These are phyloP conservation scores for Acanthosepion lycidas DNA, from an alignment of 2,888 invertebrate genomes.

Conservation along the genomic window DNA sequence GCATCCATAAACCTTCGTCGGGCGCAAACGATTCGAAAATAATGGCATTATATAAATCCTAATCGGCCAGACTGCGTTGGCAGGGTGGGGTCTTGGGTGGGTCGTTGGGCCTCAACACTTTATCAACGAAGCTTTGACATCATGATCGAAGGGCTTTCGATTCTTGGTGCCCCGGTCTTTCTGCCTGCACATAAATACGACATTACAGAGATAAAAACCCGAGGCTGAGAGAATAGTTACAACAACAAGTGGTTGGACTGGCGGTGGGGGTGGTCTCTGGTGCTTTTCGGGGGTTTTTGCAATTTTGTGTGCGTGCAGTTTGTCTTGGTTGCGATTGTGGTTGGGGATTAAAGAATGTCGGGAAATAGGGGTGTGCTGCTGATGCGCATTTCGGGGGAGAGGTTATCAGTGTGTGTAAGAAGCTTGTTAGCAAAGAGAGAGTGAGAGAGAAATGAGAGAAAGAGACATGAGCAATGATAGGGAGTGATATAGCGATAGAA, in stretches of 20 bases:
- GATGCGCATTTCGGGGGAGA: neutral
- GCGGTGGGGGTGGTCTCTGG: neutral
- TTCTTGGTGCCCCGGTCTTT: neutral
- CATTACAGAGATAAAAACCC: neutral
- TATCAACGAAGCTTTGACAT: neutral
- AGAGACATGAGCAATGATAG: neutral
- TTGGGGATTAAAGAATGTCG: neutral
- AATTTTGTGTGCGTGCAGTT: neutral
- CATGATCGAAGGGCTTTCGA: conserved; percentile 33
- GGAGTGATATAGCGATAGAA: neutral
- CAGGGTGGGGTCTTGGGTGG: neutral
- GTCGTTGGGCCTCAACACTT: neutral
- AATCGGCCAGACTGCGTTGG: conserved; percentile 33
- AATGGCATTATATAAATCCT: conserved; percentile 23
- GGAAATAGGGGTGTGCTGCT: neutral
- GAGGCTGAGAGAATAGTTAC: neutral
- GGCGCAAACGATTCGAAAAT: conserved; percentile 33
- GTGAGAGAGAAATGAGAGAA: neutral
- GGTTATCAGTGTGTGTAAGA: neutral
- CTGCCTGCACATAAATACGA: neutral
- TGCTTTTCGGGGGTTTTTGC: neutral
- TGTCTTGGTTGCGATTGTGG: neutral
- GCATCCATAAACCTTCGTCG: conserved; percentile 4
- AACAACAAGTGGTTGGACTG: neutral
- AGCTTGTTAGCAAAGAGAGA: neutral